Evolutionary conservation across 2,888 invertebrate species (phyloP).

Genomic region (Xestia xanthographa): DNA sequence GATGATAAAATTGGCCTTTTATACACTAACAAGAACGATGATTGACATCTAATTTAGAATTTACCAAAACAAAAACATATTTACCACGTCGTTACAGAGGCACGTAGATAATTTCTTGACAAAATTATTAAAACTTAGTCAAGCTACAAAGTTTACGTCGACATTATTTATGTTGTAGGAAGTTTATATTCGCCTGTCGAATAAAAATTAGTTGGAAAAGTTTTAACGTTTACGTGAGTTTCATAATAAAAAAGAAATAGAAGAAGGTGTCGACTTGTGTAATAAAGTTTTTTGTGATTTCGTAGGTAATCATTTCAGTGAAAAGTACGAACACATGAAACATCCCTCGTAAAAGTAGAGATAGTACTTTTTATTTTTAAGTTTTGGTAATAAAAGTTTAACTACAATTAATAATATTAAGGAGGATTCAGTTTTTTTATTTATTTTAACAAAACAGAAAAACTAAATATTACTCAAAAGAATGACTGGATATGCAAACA

Average conservation of each 20-base stretch:
- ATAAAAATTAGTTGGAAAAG: slow-evolving; percentile 58
- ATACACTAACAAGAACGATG: background rate
- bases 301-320: background rate
- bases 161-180: slow-evolving; percentile 47
- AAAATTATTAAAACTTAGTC: slow-evolving; percentile 42
- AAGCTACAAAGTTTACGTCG: slow-evolving; percentile 31
- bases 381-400: background rate
- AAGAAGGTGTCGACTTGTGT: slow-evolving; percentile 27
- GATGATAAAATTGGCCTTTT: background rate
- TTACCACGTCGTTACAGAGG: slow-evolving; percentile 7
- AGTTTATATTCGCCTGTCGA: slow-evolving; percentile 46
- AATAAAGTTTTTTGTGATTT: background rate
- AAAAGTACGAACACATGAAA: background rate
- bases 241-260: slow-evolving; percentile 36
- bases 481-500: background rate
- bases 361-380: background rate
- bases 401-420: background rate
- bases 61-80: slow-evolving; percentile 18
- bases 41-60: slow-evolving; percentile 12
- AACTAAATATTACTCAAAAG: background rate
- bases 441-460: background rate
- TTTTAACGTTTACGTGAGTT: slow-evolving; percentile 42
- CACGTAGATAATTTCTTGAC: slow-evolving; percentile 40
- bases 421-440: background rate
- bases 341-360: background rate